These are phyloP conservation scores for Drosophila flavopinicola DNA, from an alignment of 2,888 invertebrate genomes.

Conservation along the genomic window DNA sequence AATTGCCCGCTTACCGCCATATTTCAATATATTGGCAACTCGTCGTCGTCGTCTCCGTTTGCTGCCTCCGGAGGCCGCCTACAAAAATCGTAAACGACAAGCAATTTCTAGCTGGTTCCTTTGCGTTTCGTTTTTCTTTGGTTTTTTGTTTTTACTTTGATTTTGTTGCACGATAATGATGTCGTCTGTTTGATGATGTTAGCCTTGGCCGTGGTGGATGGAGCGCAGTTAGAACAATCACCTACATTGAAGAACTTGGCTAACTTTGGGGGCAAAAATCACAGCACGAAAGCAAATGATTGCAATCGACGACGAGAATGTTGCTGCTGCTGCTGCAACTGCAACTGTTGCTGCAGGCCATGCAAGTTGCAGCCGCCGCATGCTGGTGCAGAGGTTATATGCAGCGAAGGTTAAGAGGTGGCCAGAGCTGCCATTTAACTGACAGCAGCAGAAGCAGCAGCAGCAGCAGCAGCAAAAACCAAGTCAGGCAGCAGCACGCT, in stretches of 20 bases:
- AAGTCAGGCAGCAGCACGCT: conserved; percentile 45
- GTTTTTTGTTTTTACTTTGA: conserved; percentile 47
- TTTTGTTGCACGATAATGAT: conserved; percentile 81
- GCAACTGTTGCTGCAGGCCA: conserved; percentile 36
- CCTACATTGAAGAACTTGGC: conserved; percentile 68
- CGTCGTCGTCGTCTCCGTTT: conserved; percentile 16
- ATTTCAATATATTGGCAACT: conserved; percentile 75
- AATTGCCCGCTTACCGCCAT: conserved; percentile 81
- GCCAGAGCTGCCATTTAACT: conserved; percentile 71
- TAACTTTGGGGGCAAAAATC: conserved; percentile 70
- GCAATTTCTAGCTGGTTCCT: conserved; percentile 64
- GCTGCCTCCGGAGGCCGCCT: conserved; percentile 62
- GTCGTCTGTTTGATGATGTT: conserved; percentile 79
- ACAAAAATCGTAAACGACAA: conserved; percentile 67
- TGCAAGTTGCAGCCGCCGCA: conserved; percentile 45
- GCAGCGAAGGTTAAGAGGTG: conserved; percentile 79
- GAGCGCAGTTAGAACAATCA: conserved; percentile 65
- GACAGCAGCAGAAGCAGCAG: conserved; percentile 40
- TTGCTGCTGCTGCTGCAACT: conserved; percentile 35
- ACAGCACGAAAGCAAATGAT: conserved; percentile 80
- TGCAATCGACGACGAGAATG: conserved; percentile 68
- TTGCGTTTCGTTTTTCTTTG: conserved; percentile 21
- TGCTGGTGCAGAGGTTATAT: conserved; percentile 75
- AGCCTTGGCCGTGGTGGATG: conserved; percentile 41
- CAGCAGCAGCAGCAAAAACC: conserved; percentile 34